phyloP scores from a whole-genome alignment of 2,888 invertebrate genomes.

The Panzeria rudis region DNA sequence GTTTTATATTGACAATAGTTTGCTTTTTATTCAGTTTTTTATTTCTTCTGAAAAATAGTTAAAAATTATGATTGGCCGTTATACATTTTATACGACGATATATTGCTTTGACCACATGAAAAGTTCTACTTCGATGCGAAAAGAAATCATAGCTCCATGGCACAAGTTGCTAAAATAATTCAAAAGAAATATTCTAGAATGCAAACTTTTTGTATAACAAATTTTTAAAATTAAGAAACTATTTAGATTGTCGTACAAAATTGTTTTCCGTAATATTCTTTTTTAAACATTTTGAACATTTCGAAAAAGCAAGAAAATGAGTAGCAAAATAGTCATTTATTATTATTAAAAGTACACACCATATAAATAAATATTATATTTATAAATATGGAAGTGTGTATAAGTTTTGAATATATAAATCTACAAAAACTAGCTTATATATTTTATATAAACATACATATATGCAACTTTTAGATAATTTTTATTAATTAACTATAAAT shows the following conservation, averaged over 20 bases:
- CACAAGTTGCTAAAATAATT: no score
- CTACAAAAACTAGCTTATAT: conserved; percentile 16
- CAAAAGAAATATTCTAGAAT: no score
- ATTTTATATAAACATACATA: conserved; percentile 37
- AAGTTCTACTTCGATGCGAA: no score
- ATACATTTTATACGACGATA: no score
- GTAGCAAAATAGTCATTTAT: conserved; percentile 75
- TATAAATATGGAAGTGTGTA: conserved; percentile 19
- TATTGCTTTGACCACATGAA: no score
- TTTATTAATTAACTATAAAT: conserved; percentile 40
- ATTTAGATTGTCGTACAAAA: neutral
- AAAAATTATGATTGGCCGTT: no score
- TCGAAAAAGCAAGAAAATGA: conserved; percentile 69
- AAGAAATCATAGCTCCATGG: no score
- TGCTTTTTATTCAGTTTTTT: no score
- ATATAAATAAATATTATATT: conserved; percentile 3
- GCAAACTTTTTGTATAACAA: no score
- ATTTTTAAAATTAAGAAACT: neutral
- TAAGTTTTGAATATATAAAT: conserved; percentile 31
- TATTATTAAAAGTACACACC: conserved; percentile 60
- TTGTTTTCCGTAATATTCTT: neutral
- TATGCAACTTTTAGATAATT: conserved; percentile 46
- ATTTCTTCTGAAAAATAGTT: no score
- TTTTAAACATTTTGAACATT: conserved; percentile 56
- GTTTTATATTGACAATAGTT: no score